A percentile compares a stretch with the other conserved stretches of the same genome.
Evolutionary conservation across 1,140 invertebrate genomes (phyloP).

Genomic region (Zelostemma sp.): DNA sequence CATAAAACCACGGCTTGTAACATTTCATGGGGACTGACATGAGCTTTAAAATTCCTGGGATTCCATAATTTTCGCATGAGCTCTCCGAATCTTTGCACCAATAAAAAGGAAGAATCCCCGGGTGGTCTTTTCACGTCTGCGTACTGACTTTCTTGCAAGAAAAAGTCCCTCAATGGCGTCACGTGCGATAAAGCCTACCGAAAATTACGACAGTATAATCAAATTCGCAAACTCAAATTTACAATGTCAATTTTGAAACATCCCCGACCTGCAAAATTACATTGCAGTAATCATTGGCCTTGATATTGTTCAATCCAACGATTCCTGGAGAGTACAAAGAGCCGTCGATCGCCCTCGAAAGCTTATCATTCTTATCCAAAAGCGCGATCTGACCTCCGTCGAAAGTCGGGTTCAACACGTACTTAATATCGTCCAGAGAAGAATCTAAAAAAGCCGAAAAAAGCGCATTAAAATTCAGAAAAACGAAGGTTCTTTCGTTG

Average conservation of each 20-base stretch:
- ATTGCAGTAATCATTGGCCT: constrained; percentile 99
- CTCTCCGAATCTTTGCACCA: constrained; percentile 98
- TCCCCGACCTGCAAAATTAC: constrained; percentile 90
- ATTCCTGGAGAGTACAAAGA: constrained; percentile 97
- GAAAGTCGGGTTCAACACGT: constrained; percentile 98
- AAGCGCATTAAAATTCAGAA: constrained; percentile 96
- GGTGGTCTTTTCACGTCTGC: constrained; percentile 89
- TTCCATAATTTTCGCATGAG: constrained; percentile 99
- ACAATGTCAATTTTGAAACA: constrained; percentile 6
- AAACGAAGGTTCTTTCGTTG: constrained; percentile 73
- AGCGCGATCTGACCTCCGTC: constrained; percentile 82
- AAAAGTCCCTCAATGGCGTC: constrained; percentile 93
- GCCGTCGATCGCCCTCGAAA: constrained; percentile 96
- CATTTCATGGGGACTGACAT: constrained; percentile 99
- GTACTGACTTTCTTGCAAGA: constrained; percentile 95
- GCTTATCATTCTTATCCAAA: constrained; percentile 86
- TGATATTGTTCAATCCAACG: constrained; percentile 98
- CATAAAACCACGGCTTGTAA: constrained; percentile 98
- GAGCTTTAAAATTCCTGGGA: constrained; percentile 98
- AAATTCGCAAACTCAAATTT: constrained; percentile 13
- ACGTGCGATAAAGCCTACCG: constrained; percentile 96
- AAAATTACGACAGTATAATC: no score
- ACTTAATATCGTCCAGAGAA: constrained; percentile 98
- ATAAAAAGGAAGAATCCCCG: constrained; percentile 90
- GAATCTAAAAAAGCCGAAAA: constrained; percentile 78